Base-by-base conservation (phyloP, 1,140 invertebrate genomes). In the Diabrotica undecimpunctata region DNA sequence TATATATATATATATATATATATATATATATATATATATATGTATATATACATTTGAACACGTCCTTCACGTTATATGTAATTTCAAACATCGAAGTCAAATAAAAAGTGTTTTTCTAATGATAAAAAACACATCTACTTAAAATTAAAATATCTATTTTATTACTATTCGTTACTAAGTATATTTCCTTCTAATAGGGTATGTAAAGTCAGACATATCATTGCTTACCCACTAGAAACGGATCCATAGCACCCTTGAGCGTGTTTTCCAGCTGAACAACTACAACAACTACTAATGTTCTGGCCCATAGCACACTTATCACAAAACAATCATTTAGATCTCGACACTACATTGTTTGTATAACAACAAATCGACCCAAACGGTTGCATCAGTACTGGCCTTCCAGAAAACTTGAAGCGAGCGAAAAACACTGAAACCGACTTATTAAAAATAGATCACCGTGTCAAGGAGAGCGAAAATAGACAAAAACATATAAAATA, bases 201-300 rank as follows among this genome's bases (percentile, higher is more conserved):
- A 25, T 25, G 25, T 25, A 25, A 25, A 25, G 25, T 25, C 25
- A 25, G 25, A 25, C 25, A 25, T n/a, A 25, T 25, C 25, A 25
- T 25, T 2, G 25, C 61, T 62, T 25, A 72, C 71, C 71, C 66
- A 64, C 61, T 61, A 13, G 66, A 68, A 38, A 56, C 25, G 14
- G 63, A 62, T 37, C 70, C 69, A n/a, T 56, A 65, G 60, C 69
- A 72, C 61, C 66, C 69, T 41, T 66, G 67, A 7, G 35, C 39
- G 7, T 66, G 54, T 63, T 66, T 66, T n/a, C 65, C 65, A 7
- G 70, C 65, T 9, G 71, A 70, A 61, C 71, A 72, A 61, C 64
- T 68, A 66, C 71, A 72, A 59, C 71, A 72, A 62, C 66, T 72
- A 41, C 71, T 72, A 9, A 72, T 69, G 62, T 70, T 70, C 60